Evolutionary conservation across 2,113 vertebrate genomes (phyloP).

Genomic region (Tyto alba): DNA sequence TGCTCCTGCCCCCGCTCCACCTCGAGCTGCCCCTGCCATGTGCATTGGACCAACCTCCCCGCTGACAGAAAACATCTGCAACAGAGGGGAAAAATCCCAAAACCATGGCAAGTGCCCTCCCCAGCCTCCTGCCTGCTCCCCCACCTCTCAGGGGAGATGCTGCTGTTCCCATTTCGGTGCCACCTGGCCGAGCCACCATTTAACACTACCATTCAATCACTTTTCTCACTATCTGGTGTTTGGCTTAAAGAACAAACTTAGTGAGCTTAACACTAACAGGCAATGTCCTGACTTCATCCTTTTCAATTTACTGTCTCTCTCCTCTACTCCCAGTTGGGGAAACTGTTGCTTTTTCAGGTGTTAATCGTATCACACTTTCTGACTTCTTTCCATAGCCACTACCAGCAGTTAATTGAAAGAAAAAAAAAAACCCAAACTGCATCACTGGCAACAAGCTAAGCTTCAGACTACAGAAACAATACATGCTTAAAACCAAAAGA

Average conservation of each 20-base stretch:
- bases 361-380: neutral
- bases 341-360: neutral
- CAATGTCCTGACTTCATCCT: neutral
- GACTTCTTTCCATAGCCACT: neutral
- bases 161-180: neutral
- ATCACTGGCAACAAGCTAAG: neutral
- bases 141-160: neutral
- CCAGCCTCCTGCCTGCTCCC: rapidly evolving
- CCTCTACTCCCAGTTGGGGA: neutral
- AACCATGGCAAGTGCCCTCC: neutral
- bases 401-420: neutral
- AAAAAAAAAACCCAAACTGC: neutral
- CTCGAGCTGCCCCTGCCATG: neutral
- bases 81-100: neutral
- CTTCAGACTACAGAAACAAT: neutral
- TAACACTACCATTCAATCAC: neutral
- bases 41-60: neutral
- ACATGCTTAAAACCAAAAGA: neutral
- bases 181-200: neutral
- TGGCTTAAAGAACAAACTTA: neutral
- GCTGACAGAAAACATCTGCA: rapidly evolving
- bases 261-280: neutral
- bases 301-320: neutral
- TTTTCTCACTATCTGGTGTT: neutral
- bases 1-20: neutral